Evolutionary conservation across 2,113 vertebrate genomes (phyloP).

Genomic region (Scolopax mira): DNA sequence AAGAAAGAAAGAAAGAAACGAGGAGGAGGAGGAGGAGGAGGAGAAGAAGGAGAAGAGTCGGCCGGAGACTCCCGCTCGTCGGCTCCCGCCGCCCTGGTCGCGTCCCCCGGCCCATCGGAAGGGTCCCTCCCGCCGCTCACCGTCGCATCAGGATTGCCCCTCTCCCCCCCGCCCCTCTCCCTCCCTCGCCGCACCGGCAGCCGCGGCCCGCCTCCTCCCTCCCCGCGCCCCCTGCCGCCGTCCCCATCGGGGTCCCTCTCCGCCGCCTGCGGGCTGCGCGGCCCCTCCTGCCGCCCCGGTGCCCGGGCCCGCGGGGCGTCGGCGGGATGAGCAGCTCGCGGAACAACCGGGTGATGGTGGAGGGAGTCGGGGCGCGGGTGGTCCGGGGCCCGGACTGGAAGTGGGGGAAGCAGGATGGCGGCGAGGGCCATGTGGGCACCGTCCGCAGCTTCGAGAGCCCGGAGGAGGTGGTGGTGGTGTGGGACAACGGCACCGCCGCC

Average conservation of each 20-base stretch:
- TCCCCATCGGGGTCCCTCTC: background rate
- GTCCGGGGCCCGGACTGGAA: conserved; percentile 98
- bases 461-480: conserved; percentile 97
- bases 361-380: conserved; percentile 94
- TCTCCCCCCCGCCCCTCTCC: background rate
- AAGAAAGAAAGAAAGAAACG: background rate
- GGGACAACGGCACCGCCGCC: conserved; percentile 98
- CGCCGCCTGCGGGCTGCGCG: conserved; percentile 18
- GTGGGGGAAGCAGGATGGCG: conserved; percentile 98
- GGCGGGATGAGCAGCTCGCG: conserved; percentile 90
- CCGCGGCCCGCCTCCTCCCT: background rate
- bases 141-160: background rate
- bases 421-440: conserved; percentile 96
- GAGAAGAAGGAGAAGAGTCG: background rate
- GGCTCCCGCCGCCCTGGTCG: background rate
- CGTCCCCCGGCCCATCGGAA: background rate
- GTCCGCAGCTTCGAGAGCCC: conserved; percentile 99
- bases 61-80: background rate
- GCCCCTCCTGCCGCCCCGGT: conserved; percentile 17
- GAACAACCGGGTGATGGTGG: conserved; percentile 98
- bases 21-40: background rate
- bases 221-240: background rate
- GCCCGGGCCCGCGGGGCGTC: background rate
- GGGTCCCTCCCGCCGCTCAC: background rate
- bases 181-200: background rate